Base-by-base conservation (phyloP, 2,113 vertebrate genomes). In the Pavo muticus region DNA sequence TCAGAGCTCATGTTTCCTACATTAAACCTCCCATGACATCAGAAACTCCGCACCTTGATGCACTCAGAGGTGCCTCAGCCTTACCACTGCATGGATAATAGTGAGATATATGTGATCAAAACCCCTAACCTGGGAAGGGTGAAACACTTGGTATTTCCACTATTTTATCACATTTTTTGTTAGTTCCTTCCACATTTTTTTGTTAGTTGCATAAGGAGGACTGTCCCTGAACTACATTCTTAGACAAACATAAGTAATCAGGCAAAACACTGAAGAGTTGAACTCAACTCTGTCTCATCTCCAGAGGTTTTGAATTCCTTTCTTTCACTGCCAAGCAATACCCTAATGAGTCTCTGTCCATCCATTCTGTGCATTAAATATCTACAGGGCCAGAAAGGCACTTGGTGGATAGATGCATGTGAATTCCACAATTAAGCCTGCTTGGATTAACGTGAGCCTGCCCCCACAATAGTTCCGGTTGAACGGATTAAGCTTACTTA, bases 401-500 rank as follows among this genome's bases (percentile, higher is more conserved):
- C 6, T 3, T 16, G 9, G 18, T 35, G 30, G 39, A 23, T 0
- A 32, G 14, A 47, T 14, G 27, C 56, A 32, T 32, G 54, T 21
- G 45, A 70, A 37, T 27, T 24, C 61, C 52, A 35, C 29, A 25
- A 7, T 9, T 32, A 18, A 60, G 39, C 42, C 68, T 64, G 45
- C 47, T 23, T 48, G 47, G 21, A 48, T 48, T 23, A 48, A 48
- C 6, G 21, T 23, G 21, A 48, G 47, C 47, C 48, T 50, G 48
- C 23, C 24, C 24, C 19, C 3, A 24, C 15, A 64, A 77, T 23
- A 70, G 3, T 20, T 71, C 23, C 30, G 7, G 9, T 40, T 64
- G 40, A 18, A 11, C 8, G 25, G 16, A 12, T 16, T 21, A 35
- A 25, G 37, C 27, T 45, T 0, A 0, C 50, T 48, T 9, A 19